Percentiles rank a stretch among this genome's conserved stretches.
Conservation (phyloP, 1,140 invertebrate species). For the Apis laboriosa region DNA sequence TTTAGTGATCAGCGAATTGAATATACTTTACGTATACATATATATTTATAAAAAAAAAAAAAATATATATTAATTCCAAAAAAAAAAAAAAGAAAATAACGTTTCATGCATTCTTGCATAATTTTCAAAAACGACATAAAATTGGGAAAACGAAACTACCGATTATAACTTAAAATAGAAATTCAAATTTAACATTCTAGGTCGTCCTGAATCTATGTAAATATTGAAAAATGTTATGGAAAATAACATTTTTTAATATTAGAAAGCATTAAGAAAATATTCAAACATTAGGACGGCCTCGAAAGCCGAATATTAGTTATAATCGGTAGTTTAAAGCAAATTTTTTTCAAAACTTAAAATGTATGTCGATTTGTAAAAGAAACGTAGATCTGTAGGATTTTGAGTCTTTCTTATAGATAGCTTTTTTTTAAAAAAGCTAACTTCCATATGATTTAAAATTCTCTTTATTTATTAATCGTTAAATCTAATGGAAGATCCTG, state of each 20-base stretch:
- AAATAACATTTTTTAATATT: neutral
- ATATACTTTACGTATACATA: neutral
- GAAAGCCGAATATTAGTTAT: neutral
- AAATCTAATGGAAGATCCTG: constrained; percentile 78
- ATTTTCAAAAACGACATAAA: neutral
- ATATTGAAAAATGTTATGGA: no score
- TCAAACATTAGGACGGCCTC: neutral
- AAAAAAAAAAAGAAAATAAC: neutral
- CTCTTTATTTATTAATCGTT: constrained; percentile 75
- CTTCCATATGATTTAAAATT: neutral
- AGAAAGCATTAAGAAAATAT: neutral
- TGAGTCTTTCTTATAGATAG: no score
- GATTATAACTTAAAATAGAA: neutral
- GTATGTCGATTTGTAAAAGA: neutral
- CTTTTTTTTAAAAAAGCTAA: neutral
- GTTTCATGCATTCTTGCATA: neutral
- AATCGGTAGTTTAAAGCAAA: neutral
- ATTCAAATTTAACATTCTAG: neutral
- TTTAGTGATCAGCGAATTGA: neutral
- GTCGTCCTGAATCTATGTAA: neutral
- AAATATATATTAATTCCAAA: neutral
- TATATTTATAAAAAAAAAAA: no score
- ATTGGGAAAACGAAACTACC: neutral
- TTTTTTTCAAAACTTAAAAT: neutral
- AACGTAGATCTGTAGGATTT: neutral